phyloP scores from a whole-genome alignment of 2,888 invertebrate species.

The Cantharis lateralis region DNA sequence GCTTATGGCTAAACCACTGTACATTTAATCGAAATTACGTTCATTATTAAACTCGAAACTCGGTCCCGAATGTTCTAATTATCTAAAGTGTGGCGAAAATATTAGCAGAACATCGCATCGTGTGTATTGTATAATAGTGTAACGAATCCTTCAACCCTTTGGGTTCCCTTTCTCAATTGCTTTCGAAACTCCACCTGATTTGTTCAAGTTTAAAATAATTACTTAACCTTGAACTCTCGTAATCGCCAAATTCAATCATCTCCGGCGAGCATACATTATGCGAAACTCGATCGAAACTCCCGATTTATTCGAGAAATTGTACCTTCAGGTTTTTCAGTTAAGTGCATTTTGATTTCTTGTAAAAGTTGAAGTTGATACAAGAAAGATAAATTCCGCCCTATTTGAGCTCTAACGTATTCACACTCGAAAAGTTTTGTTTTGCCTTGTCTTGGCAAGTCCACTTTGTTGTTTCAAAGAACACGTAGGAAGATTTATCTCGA shows the following conservation, averaged over 20 bases:
- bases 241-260: neutral
- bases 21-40: constrained; percentile 45
- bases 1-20: constrained; percentile 41
- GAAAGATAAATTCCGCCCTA: constrained; percentile 33
- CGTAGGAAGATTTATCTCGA: constrained; percentile 38
- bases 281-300: neutral
- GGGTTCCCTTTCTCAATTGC: constrained; percentile 15
- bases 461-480: constrained; percentile 39
- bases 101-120: constrained; percentile 27
- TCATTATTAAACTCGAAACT: constrained; percentile 42
- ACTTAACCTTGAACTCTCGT: neutral
- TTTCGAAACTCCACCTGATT: constrained; percentile 3
- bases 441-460: constrained; percentile 35
- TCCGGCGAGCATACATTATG: neutral
- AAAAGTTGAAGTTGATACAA: constrained; percentile 28
- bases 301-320: constrained; percentile 12
- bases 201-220: neutral
- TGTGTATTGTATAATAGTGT: constrained; percentile 28
- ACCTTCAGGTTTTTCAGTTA: constrained; percentile 19
- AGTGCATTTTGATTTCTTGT: constrained; percentile 32
- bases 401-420: constrained; percentile 35
- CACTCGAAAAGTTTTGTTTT: constrained; percentile 36
- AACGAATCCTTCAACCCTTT: constrained; percentile 24
- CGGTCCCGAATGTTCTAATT: constrained; percentile 37
- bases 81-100: constrained; percentile 37